phyloP scores from a whole-genome alignment of 2,113 vertebrate genomes.

The Spea multiplicata region DNA sequence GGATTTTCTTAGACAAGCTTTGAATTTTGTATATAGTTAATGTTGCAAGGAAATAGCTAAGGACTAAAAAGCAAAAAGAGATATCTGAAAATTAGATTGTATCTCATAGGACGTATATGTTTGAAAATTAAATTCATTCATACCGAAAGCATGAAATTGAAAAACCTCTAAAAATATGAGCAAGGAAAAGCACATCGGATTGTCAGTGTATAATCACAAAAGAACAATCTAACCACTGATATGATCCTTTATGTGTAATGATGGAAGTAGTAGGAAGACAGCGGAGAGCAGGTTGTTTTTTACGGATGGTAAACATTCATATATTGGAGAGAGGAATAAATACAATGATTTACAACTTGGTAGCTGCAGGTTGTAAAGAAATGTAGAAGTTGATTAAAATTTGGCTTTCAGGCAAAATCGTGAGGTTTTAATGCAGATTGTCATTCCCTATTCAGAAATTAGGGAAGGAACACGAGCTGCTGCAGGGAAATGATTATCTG shows the following conservation, averaged over 20 bases:
- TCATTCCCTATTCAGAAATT: slow-evolving; percentile 45
- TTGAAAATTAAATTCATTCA: slow-evolving; percentile 49
- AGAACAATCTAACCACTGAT: slow-evolving; percentile 38
- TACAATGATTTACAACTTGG: slow-evolving; percentile 45
- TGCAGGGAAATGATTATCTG: slow-evolving; percentile 42
- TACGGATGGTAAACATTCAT: slow-evolving; percentile 37
- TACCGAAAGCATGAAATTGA: slow-evolving; percentile 48
- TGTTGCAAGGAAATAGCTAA: slow-evolving; percentile 11
- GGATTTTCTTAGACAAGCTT: background rate
- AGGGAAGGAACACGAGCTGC: slow-evolving; percentile 33
- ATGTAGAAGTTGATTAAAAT: slow-evolving; percentile 46
- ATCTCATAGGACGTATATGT: slow-evolving; percentile 41
- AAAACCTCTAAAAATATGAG: slow-evolving; percentile 47
- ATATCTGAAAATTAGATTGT: slow-evolving; percentile 36
- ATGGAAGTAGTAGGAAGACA: slow-evolving; percentile 23
- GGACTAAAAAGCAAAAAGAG: slow-evolving; percentile 10
- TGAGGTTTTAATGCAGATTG: slow-evolving; percentile 45
- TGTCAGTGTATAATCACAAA: slow-evolving; percentile 45
- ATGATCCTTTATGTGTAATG: slow-evolving; percentile 40
- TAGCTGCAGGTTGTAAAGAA: slow-evolving; percentile 32
- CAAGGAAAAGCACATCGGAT: slow-evolving; percentile 32
- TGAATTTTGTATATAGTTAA: background rate
- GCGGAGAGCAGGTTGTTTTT: slow-evolving; percentile 11
- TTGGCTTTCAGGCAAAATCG: slow-evolving; percentile 44
- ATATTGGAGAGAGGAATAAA: slow-evolving; percentile 18